Base-by-base conservation (phyloP, 2,888 invertebrate genomes). In the Mactromeris polynyma region DNA sequence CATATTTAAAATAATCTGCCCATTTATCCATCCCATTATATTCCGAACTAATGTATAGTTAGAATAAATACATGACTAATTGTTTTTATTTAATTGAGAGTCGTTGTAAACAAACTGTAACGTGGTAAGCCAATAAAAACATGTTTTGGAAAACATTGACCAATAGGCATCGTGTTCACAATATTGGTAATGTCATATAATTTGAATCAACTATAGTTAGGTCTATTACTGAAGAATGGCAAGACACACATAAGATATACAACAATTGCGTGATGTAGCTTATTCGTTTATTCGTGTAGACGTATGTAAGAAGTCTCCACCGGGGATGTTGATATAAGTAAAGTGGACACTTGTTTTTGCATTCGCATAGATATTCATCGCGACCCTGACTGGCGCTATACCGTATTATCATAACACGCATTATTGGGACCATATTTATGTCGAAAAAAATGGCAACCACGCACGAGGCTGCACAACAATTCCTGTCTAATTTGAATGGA, bases 401-500 rank as follows among this genome's bases (percentile, higher is more conserved):
- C 36, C 14, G 36, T 33, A 73, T 73, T 19, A 73, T 73, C 36
- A 73, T 33, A 73, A 73, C 73, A 73, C 6, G 0, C 73, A 73
- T 73, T 73, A 36, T 11, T 33, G 33, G 2, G 33, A 36, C 73
- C 73, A 73, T 73, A 33, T 73, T 36, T 14, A 73, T 36, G 73
- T 36, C 73, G 33, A 26, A 19, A n/a, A 17, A 73, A 4, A 73
- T 26, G 73, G 7, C 73, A 73, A 73, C 73, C n/a, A 36, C 31
- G 36, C 73, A 73, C 73, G 73, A 33, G 73, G 36, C 73, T 33
- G 33, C 17, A 33, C 17, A 73, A 26, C 36, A 36, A 73, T 33
- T 36, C 36, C 73, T 73, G 83, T 83, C 82, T 83, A 79, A 87
- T 87, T 87, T 83, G 83, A 82, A 40, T 78, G 31, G 87, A 87